phyloP scores from a whole-genome alignment of 35 echinoderm and acorn worm genomes.

The Ptychodera flava region DNA sequence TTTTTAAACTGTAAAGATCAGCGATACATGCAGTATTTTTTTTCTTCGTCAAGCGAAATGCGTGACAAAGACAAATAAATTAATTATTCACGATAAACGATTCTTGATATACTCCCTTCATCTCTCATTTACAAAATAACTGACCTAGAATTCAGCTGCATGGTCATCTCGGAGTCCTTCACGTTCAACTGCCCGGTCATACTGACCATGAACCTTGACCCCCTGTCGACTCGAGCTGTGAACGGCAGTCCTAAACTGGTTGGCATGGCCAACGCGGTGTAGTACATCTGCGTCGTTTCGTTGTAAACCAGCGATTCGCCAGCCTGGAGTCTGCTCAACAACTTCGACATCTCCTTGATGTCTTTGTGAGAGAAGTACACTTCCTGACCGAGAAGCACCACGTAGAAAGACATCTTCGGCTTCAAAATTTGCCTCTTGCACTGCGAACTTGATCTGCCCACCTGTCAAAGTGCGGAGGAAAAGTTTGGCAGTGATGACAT shows the following conservation, averaged over 20 bases:
- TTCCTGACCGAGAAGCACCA: neutral
- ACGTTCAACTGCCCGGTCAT: neutral
- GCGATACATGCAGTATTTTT: too few species aligned
- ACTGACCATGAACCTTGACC: neutral
- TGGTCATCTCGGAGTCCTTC: neutral
- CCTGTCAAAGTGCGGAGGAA: too few species aligned
- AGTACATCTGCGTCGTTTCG: neutral
- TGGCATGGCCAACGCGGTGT: neutral
- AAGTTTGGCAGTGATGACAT: too few species aligned
- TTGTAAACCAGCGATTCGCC: neutral
- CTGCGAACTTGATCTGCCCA: too few species aligned
- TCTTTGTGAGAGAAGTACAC: neutral
- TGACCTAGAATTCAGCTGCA: neutral
- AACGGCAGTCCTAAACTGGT: neutral
- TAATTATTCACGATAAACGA: too few species aligned
- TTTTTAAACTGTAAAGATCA: too few species aligned
- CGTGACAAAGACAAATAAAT: too few species aligned
- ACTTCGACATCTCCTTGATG: neutral
- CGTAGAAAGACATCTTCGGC: neutral
- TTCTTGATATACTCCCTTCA: too few species aligned
- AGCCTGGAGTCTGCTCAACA: neutral
- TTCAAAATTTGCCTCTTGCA: too few species aligned
- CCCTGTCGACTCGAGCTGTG: neutral
- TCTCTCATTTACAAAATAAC: too few species aligned
- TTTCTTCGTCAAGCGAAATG: too few species aligned